Percentiles rank a stretch among this genome's conserved stretches.
Evolutionary conservation across 2,888 invertebrate genomes (phyloP).

Genomic region (Geotrupes spiniger): DNA sequence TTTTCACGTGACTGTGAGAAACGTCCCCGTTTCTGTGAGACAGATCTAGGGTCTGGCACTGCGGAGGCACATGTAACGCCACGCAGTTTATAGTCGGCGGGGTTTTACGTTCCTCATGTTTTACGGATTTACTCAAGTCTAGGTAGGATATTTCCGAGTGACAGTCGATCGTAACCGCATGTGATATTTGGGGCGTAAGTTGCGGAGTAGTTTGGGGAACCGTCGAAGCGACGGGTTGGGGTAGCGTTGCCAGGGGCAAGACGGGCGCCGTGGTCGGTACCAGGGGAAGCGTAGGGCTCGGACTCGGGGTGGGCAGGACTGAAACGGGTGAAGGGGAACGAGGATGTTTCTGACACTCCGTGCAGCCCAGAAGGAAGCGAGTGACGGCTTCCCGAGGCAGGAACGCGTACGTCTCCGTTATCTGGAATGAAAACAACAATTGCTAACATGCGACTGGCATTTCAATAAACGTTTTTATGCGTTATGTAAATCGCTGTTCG

Average conservation of each 20-base stretch:
- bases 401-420: conserved; percentile 94
- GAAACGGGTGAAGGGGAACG: conserved; percentile 63
- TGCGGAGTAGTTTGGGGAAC: conserved; percentile 23
- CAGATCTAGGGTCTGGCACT: conserved; percentile 30
- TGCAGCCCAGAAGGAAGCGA: conserved; percentile 90
- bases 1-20: conserved; percentile 36
- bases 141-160: conserved; percentile 32
- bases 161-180: conserved; percentile 25
- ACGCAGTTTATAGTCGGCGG: conserved; percentile 27
- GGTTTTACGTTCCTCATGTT: conserved; percentile 28
- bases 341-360: conserved; percentile 84
- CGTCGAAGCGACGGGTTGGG: conserved; percentile 17
- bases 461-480: conserved; percentile 36
- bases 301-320: conserved; percentile 48
- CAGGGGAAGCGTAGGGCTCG: conserved; percentile 43
- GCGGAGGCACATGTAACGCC: conserved; percentile 9
- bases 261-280: conserved; percentile 36
- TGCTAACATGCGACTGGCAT: conserved; percentile 35
- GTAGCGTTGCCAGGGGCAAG: conserved; percentile 25
- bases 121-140: conserved; percentile 29
- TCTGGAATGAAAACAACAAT: conserved; percentile 62
- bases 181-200: conserved; percentile 28
- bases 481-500: conserved; percentile 28
- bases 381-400: conserved; percentile 95
- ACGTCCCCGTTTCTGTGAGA: conserved; percentile 42